phyloP scores from a whole-genome alignment of 2,888 invertebrate genomes.

The Gonocerus acuteangulatus region DNA sequence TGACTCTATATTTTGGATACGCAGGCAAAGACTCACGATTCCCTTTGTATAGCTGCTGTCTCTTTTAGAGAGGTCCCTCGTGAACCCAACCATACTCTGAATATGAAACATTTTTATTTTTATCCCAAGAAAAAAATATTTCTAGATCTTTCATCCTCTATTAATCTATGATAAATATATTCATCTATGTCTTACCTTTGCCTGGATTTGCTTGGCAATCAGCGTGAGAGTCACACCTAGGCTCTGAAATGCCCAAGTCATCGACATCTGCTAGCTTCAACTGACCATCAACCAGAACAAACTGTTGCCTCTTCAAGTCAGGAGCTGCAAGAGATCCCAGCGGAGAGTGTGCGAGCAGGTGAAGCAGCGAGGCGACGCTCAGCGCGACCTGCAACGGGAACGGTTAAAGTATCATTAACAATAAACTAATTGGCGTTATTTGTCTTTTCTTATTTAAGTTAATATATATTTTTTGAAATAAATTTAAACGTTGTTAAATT shows the following conservation, averaged over 20 bases:
- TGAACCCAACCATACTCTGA: too few relatives aligned
- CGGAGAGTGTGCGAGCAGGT: conserved; percentile 43
- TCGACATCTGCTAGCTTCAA: conserved; percentile 47
- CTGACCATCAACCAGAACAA: conserved; percentile 45
- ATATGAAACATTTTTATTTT: too few relatives aligned
- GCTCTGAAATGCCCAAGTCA: conserved; percentile 42
- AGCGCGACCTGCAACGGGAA: conserved; percentile 41
- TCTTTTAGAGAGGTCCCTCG: too few relatives aligned
- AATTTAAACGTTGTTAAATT: too few relatives aligned
- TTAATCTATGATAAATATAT: neutral
- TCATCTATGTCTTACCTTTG: neutral
- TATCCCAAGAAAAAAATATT: too few relatives aligned
- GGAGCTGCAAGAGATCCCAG: conserved; percentile 46
- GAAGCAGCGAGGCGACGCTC: conserved; percentile 42
- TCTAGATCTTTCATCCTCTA: neutral
- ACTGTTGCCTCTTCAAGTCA: conserved; percentile 48
- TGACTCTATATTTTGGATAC: too few relatives aligned
- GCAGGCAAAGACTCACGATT: too few relatives aligned
- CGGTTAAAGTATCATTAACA: too few relatives aligned
- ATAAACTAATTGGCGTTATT: too few relatives aligned
- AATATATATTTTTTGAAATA: too few relatives aligned
- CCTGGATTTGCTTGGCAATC: conserved; percentile 32
- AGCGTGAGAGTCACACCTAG: conserved; percentile 32
- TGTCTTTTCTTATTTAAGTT: too few relatives aligned
- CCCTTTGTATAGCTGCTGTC: too few relatives aligned